Base-by-base conservation (phyloP, 2,797 vertebrate species). In the Rhinophrynus dorsalis region DNA sequence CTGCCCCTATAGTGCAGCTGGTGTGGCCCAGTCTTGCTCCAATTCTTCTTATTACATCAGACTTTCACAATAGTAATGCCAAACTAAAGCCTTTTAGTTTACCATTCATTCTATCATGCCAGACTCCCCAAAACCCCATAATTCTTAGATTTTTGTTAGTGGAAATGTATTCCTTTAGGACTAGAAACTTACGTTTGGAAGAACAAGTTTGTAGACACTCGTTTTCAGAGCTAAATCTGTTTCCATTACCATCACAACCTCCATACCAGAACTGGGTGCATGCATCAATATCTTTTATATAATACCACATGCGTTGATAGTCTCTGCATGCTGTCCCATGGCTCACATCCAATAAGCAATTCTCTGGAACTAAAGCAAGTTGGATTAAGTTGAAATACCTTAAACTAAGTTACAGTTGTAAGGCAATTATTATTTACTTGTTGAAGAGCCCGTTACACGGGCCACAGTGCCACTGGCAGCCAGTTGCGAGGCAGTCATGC, bases 261-360 rank as follows among this genome's bases (percentile, higher is more conserved):
- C 88, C 86, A 6, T 81, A 91, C 85, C 86, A 92, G 85, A 91
- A 90, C 42, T 58, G 65, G 21, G 76, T 61, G 73, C 90, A 92
- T 85, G 83, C 81, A 84, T 42, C 74, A 27, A 78, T 0, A 52
- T 21, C 54, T 42, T 30, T 66, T 76, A 89, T 82, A 88, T 84
- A 91, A 81, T 81, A 88, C 88, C 84, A 91, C 11, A 35, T 67
- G 12, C 51, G 75, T 66, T 78, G 51, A 82, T 61, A 86, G 20
- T 80, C 62, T 12, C 15, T 38, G 75, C 87, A 91, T 35, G 3
- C 2, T 37, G 56, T 10, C 21, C 88, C 87, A 7, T 10, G 0
- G 44, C 89, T 84, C 64, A 72, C 44, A 13, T 69, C 56, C 77
- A 87, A 77, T 64, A 72, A 73, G 82, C 90, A 91, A 13, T 21